Evolutionary conservation across 2,113 vertebrate genomes (phyloP), one percentile per base, ranked within the genome.

Genomic region (Caranx ignobilis): DNA sequence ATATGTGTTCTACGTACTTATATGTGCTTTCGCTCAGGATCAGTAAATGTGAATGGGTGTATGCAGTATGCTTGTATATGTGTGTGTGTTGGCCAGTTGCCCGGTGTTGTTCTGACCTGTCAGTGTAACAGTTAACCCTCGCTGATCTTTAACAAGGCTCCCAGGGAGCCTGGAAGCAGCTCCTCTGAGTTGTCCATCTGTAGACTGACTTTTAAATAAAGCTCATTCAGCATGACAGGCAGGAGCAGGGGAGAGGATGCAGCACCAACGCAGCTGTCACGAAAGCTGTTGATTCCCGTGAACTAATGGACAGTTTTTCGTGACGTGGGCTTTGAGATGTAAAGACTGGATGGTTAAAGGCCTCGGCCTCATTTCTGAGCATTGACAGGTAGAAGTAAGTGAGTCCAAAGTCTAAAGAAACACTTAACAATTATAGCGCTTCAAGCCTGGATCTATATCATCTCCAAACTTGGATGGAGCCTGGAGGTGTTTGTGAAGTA

Each of bases 81-180:
- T 31, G 50, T n/a, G 34, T 50, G 12, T 71, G 50, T 7, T 68
- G 39, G 60, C 61, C 61, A 26, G 50, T 68, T 82, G 66, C 66
- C 68, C 16, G 2, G 43, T 9, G 1, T 71, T 45, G 37, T 35
- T 80, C 54, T 47, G 47, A 65, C 78, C 73, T 16, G 66, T 81
- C 74, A 64, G 78, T 63, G 67, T 6, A 72, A 61, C 71, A 59
- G 62, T 92, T 87, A 74, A 76, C 80, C 77, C 67, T 74, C 10
- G 11, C 81, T 84, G 84, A 81, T 85, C 84, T 84, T 91, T 89
- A 91, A 89, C 85, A 89, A 90, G 78, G 66, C 60, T 11, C 64
- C 86, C 47, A 10, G 84, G 71, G 89, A 89, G 74, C 41, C 43
- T 56, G 5, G 13, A 61, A 73, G 50, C 47, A 13, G 47, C 74